A percentile compares a stretch with the other conserved stretches of the same genome.
These are phyloP conservation scores for Nematopogon swammerdamellus DNA, from an alignment of 2,888 invertebrate species.

Conservation along the genomic window DNA sequence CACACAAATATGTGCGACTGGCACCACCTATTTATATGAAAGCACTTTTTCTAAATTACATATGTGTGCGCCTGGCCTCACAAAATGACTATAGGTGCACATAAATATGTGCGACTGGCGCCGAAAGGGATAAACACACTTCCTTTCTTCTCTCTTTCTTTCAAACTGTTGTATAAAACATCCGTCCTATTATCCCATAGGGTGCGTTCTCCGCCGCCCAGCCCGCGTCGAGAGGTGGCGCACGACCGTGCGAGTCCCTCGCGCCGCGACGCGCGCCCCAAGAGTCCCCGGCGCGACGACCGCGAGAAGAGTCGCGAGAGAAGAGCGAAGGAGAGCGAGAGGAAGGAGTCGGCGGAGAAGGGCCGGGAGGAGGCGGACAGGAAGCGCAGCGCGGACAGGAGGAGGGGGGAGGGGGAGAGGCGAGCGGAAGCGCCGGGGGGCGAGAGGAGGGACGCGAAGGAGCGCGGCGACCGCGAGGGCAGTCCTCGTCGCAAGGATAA, in stretches of 20 bases:
- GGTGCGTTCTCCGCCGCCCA: background rate
- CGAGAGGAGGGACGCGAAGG: background rate
- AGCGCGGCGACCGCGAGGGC: no score
- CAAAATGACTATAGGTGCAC: no score
- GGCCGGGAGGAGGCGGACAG: background rate
- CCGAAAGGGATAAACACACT: no score
- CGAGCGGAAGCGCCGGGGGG: background rate
- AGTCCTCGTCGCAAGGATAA: no score
- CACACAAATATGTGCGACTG: no score
- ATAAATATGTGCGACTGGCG: no score
- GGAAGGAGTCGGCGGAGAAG: background rate
- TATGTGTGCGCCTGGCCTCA: no score
- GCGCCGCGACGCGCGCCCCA: slow-evolving; percentile 12
- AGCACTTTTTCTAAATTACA: no score
- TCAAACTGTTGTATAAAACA: background rate
- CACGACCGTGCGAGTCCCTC: slow-evolving; percentile 17
- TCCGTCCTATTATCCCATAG: background rate
- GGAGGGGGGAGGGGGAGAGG: background rate
- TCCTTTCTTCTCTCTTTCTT: no score
- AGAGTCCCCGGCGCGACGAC: background rate
- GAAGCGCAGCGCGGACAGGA: background rate
- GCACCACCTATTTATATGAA: no score
- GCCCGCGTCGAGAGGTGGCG: slow-evolving; percentile 9
- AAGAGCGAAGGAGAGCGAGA: background rate
- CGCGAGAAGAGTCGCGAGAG: slow-evolving; percentile 12